phyloP scores from a whole-genome alignment of 2,797 vertebrate genomes.

The Ambastaia sidthimunki region DNA sequence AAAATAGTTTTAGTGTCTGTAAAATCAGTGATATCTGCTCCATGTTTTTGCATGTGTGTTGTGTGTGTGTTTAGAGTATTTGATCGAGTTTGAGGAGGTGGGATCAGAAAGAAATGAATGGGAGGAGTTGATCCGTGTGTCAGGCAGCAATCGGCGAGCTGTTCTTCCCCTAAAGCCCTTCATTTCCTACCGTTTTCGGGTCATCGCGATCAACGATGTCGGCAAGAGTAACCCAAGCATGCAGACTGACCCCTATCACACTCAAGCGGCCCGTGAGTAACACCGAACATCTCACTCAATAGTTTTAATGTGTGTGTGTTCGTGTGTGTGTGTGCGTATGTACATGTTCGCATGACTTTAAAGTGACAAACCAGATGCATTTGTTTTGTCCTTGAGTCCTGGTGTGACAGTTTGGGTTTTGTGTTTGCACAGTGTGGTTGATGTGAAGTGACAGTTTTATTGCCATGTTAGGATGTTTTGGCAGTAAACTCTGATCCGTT shows the following conservation, averaged over 20 bases:
- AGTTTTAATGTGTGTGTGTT: neutral
- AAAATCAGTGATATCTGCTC: neutral
- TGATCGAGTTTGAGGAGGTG: conserved; percentile 78
- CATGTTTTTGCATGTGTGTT: conserved; percentile 21
- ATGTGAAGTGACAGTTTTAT: conserved; percentile 49
- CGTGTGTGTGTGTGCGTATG: neutral
- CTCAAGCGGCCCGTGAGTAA: conserved; percentile 78
- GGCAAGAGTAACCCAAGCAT: conserved; percentile 83
- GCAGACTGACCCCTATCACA: conserved; percentile 74
- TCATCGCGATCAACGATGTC: conserved; percentile 84
- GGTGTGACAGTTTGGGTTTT: neutral
- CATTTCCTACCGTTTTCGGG: conserved; percentile 84
- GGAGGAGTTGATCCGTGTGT: conserved; percentile 70
- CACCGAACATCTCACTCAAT: neutral
- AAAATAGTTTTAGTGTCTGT: neutral
- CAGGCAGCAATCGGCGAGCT: conserved; percentile 57
- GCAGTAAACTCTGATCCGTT: conserved; percentile 28
- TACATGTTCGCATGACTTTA: neutral
- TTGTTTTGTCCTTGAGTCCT: conserved; percentile 30
- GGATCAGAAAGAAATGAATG: conserved; percentile 65
- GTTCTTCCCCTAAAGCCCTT: conserved; percentile 71
- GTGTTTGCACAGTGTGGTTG: conserved; percentile 20
- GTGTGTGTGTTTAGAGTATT: conserved; percentile 66
- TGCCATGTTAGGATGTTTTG: conserved; percentile 23
- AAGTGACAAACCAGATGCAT: conserved; percentile 18